Base-by-base conservation (phyloP, 2,113 vertebrate genomes). In the Pterocles gutturalis region DNA sequence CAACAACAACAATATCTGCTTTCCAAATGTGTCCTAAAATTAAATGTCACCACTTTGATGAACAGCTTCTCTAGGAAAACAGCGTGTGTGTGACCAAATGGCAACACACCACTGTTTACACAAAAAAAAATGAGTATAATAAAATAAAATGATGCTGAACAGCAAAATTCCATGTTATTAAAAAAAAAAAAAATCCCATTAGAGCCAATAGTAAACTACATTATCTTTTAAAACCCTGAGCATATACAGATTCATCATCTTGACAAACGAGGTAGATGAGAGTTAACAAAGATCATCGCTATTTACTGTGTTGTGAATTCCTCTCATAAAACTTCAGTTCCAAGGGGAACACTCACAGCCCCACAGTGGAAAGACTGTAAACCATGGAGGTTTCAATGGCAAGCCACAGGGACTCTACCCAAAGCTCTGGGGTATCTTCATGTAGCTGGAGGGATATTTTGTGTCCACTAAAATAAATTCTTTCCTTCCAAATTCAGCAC, bases 31-130 rank as follows among this genome's bases (percentile, higher is more conserved):
- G 58, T 80, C 79, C 89, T 49, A 58, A 84, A 95, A 79, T 79
- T 69, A 92, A 96, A 95, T 91, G 80, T 82, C 83, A 95, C 61
- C 41, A 46, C 25, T 89, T 65, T 89, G 94, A 95, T 90, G 41
- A 95, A 92, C 83, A 92, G 70, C 61, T 82, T 77, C 86, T 58
- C 48, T 29, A 76, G 65, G 25, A 85, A 91, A 95, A 91, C 26
- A 70, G 33, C 0, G 1, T 57, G 66, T 38, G 53, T 61, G 49
- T 76, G 65, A 95, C 57, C 72, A 89, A 92, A 84, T 61, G n/a
- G 57, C 61, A 95, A 64, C 36, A 87, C 34, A 91, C 33, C 43
- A 81, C 25, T 89, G 41, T 89, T 94, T 65, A 89, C 55, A 89
- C 2, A 5, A 75, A 92, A 5, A 75, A 92, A 92, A 94, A 95